Conservation (phyloP, 2,113 vertebrate genomes). For the Corvus hawaiiensis region DNA sequence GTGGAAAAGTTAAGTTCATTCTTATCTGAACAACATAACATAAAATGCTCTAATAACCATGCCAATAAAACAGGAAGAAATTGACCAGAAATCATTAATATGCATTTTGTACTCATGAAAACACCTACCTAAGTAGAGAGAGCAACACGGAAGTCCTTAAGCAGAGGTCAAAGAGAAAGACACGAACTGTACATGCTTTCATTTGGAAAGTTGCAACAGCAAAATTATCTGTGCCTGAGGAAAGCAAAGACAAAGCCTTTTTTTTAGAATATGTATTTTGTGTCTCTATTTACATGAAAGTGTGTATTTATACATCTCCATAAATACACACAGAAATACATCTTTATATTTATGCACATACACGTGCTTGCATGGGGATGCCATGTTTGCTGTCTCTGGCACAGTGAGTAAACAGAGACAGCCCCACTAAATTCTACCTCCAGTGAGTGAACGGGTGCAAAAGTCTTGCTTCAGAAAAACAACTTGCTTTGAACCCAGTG, state of each 20-base stretch:
- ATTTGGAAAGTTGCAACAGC: not conserved
- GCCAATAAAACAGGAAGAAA: not conserved
- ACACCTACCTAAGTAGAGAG: not conserved
- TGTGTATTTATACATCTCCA: not conserved
- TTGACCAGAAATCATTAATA: not conserved
- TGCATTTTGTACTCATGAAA: not conserved
- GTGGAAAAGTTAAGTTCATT: not conserved
- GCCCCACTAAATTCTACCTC: not conserved
- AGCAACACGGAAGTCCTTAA: not conserved
- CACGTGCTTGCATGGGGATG: not conserved
- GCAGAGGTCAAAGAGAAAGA: not conserved
- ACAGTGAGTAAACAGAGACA: not conserved
- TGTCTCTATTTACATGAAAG: not conserved
- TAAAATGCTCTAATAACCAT: not conserved
- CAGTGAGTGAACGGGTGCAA: not conserved
- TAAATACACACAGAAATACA: not conserved
- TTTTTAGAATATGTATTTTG: not conserved
- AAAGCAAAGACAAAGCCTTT: not conserved
- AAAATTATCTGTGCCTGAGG: not conserved
- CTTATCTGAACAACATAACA: not conserved
- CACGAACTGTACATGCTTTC: not conserved
- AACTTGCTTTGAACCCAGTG: not conserved
- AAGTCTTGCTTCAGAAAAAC: not conserved
- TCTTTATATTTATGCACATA: fast-evolving
- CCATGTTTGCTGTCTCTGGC: fast-evolving